Base-by-base conservation (phyloP, 2,113 vertebrate genomes). In the Tachuris rubrigastra region DNA sequence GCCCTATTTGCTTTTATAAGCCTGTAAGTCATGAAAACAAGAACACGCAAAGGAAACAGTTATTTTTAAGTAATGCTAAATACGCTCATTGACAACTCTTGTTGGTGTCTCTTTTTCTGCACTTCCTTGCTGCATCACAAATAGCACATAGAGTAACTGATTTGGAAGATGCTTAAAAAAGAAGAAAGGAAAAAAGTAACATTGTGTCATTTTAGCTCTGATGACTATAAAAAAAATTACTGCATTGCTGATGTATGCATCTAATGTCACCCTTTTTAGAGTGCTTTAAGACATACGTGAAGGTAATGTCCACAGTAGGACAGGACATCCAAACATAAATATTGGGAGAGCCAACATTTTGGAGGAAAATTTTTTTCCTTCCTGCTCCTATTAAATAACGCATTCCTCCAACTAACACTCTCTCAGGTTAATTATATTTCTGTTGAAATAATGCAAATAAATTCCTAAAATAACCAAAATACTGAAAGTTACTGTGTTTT, bases 21-120 rank as follows among this genome's bases (percentile, higher is more conserved):
- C 76, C 66, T 77, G 31, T 55, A 97, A 80, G 92, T 83, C 80
- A 71, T 89, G 92, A 90, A 97, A 98, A 95, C 94, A 96, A 94
- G 94, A 87, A 23, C 17, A 59, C 77, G 89, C 17, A 95, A 93
- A 46, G 52, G 96, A 97, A 95, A 75, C 10, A 83, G 95, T 87
- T 97, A 96, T 98, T 98, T 97, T 97, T 98, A 76, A 97, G 91
- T 87, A 92, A 96, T 83, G 72, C 62, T 96, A 97, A 95, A 95
- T 91, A 91, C 69, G 85, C 89, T 96, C 95, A 95, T 95, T 95
- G 97, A 84, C 95, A 97, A 89, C 65, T 97, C 72, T 95, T 49
- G 24, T 44, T 85, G 87, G 47, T 89, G 84, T 95, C 75, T 95
- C 92, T 96, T 96, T 96, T 96, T 97, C 87, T 96, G 89, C 94